A percentile compares a stretch with the other conserved stretches of the same genome.
phyloP scores from a whole-genome alignment of 2,797 vertebrate species.

The Botia kubotai region DNA sequence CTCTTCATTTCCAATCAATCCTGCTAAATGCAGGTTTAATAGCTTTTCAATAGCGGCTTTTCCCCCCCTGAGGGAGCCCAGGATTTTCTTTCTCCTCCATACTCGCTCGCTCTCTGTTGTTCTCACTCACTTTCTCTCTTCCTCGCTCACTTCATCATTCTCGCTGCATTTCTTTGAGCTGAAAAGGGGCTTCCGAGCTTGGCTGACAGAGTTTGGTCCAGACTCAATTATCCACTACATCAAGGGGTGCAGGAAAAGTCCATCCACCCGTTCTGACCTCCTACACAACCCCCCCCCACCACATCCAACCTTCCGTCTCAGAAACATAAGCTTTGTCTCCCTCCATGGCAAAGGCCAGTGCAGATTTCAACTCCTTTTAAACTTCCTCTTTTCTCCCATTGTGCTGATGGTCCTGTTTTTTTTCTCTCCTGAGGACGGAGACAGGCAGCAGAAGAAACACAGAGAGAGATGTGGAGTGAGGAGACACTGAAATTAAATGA shows the following conservation, averaged over 20 bases:
- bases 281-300: conserved; percentile 43
- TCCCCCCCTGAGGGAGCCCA: conserved; percentile 76
- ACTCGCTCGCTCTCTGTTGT: conserved; percentile 61
- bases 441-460: conserved; percentile 18
- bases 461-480: neutral
- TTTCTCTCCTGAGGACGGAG: conserved; percentile 51
- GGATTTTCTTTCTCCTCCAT: conserved; percentile 74
- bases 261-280: conserved; percentile 61
- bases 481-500: conserved; percentile 37
- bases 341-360: conserved; percentile 53
- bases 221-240: conserved; percentile 86
- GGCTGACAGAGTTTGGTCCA: conserved; percentile 79
- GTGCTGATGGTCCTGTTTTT: conserved; percentile 46
- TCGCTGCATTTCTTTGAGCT: conserved; percentile 65
- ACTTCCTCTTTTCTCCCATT: conserved; percentile 55
- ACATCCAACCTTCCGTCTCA: conserved; percentile 3
- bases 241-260: conserved; percentile 59
- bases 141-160: conserved; percentile 60
- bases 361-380: conserved; percentile 58
- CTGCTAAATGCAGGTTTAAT: conserved; percentile 88
- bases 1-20: conserved; percentile 88
- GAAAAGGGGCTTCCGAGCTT: conserved; percentile 69
- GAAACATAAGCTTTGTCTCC: conserved; percentile 43
- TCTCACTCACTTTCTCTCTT: conserved; percentile 58
- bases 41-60: conserved; percentile 85